Evolutionary conservation across 1,140 invertebrate genomes (phyloP), one percentile per base, ranked within the genome.

Genomic region (Tetragnatha versicolor): DNA sequence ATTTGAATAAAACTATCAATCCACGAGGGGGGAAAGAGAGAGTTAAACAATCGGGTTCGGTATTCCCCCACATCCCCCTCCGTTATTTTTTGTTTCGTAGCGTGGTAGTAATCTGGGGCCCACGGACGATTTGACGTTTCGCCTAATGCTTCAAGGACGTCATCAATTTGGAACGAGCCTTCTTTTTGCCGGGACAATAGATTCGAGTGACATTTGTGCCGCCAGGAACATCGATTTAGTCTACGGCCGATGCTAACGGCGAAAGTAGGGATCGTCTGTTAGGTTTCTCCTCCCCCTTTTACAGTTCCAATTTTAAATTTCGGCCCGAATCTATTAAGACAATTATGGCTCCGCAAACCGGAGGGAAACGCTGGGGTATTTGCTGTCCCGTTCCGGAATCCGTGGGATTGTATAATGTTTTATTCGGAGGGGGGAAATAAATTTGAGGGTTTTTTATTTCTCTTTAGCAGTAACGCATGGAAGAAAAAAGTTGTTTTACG

Each of bases 171-270:
- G 68, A 27, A n/a, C 10, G 49, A 55, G 22, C 25, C 25, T 55
- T 70, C 51, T 70, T n/a, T n/a, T 55, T 42, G 39, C 47, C 66
- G 31, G 66, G 47, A 70, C 66, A 69, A 51, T 51, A 33, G 25
- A 68, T 51, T 45, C 47, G n/a, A 53, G 47, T 53, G 66, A 58
- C 69, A 72, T 58, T 42, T 42, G 51, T 53, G 72, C 39, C 72
- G 72, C 72, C 72, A 75, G n/a, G 14, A 63, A 47, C 72, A 75
- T 75, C 72, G 72, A 75, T 75, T 75, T 31, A 51, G 72, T 75
- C 72, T 75, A 27, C 37, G 51, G 14, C 31, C 49, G 17, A 33
- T 25, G n/a, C 35, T n/a, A 27, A n/a, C 35, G 20, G 17, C 35
- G 27, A 22, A 4, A 55, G 51, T 20, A 20, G 45, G 45, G 45